phyloP scores from a whole-genome alignment of 2,113 vertebrate genomes.

The Plecotus auritus region DNA sequence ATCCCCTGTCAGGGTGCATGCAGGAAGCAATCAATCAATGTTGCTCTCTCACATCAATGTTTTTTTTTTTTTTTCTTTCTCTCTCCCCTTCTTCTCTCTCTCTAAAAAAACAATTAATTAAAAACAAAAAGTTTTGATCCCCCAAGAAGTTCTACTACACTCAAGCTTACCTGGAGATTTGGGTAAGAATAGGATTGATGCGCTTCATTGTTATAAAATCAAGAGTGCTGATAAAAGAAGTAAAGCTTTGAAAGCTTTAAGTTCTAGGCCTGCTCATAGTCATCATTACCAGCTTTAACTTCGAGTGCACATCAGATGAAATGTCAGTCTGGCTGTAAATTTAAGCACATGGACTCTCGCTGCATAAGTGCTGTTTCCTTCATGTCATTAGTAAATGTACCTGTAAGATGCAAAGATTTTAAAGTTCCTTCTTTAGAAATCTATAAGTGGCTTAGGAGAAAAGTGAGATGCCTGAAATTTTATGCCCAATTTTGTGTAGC shows the following conservation, averaged over 20 bases:
- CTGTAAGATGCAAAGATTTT: neutral
- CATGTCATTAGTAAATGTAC: constrained; percentile 1
- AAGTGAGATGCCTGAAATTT: neutral
- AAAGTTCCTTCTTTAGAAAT: neutral
- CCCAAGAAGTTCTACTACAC: constrained; percentile 85
- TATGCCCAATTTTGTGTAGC: neutral
- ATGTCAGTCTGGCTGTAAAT: neutral
- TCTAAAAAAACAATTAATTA: neutral
- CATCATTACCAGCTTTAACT: neutral
- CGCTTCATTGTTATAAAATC: constrained; percentile 84
- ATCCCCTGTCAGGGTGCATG: neutral
- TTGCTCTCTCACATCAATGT: neutral
- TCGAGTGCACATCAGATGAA: neutral
- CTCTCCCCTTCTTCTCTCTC: neutral
- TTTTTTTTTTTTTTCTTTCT: neutral
- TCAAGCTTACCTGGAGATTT: constrained; percentile 88
- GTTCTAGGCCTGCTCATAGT: neutral
- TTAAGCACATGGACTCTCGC: neutral
- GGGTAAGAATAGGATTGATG: constrained; percentile 85
- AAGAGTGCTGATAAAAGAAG: constrained; percentile 84
- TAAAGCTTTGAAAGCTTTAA: neutral
- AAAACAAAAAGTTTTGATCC: constrained; percentile 64
- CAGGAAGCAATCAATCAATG: neutral
- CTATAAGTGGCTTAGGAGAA: neutral
- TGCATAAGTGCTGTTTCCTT: neutral